phyloP scores from a whole-genome alignment of 1,140 invertebrate genomes.

The Heliconius melpomene region DNA sequence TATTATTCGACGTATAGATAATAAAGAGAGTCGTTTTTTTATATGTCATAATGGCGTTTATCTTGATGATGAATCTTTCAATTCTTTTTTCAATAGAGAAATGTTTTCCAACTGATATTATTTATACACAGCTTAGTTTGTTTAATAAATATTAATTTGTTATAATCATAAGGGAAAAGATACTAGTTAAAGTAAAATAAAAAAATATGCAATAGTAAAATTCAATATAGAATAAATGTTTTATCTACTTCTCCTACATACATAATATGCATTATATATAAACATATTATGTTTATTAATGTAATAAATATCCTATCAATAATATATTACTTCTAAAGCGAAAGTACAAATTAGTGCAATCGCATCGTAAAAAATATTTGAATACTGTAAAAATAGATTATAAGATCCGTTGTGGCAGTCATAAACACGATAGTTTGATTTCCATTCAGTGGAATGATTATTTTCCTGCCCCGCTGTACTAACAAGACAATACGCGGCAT shows the following conservation, averaged over 20 bases:
- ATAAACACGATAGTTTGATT: too few relatives aligned
- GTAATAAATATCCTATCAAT: not conserved
- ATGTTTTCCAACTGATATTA: too few relatives aligned
- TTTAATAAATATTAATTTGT: not conserved
- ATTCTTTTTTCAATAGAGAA: too few relatives aligned
- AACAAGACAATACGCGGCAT: too few relatives aligned
- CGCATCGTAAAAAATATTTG: not conserved
- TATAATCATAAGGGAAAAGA: not conserved
- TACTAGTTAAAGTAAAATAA: not conserved
- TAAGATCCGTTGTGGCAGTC: not conserved
- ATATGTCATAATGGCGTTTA: too few relatives aligned
- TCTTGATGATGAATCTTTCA: too few relatives aligned
- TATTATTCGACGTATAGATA: constrained; percentile 5
- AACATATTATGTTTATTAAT: not conserved
- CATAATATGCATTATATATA: not conserved
- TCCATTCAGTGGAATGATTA: too few relatives aligned
- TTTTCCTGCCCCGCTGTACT: too few relatives aligned
- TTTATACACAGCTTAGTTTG: not conserved
- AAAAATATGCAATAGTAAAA: not conserved
- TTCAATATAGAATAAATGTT: not conserved
- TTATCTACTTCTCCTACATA: not conserved
- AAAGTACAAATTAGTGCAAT: constrained; percentile 27
- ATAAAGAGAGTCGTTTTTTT: too few relatives aligned
- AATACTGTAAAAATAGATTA: not conserved
- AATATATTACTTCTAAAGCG: constrained; percentile 7